A percentile compares a stretch with the other conserved stretches of the same genome.
These are phyloP conservation scores for Mastomys coucha DNA, from an alignment of 2,113 vertebrate genomes.

Conservation along the genomic window DNA sequence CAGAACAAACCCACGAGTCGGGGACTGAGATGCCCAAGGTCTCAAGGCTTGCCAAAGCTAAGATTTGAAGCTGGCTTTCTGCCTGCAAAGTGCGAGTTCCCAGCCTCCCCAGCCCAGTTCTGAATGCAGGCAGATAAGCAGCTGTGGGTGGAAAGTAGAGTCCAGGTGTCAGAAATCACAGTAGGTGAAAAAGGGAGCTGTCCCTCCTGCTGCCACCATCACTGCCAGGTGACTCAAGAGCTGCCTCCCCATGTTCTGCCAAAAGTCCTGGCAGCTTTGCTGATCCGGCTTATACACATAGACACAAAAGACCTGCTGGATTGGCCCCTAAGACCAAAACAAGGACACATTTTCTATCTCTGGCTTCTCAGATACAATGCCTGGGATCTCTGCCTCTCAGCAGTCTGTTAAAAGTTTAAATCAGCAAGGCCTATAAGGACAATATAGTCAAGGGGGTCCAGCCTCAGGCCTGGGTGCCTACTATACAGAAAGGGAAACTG, in stretches of 20 bases:
- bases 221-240: neutral
- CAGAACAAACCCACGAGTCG: neutral
- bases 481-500: neutral
- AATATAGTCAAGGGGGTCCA: neutral
- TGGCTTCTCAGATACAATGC: neutral
- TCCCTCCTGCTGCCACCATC: neutral
- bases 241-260: neutral
- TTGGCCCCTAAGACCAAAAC: neutral
- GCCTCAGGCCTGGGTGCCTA: fast-evolving
- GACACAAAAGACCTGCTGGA: neutral
- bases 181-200: neutral
- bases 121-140: neutral
- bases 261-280: neutral
- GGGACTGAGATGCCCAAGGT: neutral
- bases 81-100: neutral
- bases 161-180: neutral
- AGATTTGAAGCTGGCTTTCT: neutral
- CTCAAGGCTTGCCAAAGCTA: neutral
- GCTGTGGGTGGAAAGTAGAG: neutral
- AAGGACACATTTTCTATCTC: neutral
- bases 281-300: neutral
- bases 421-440: neutral
- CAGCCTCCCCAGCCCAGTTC: neutral
- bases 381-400: neutral
- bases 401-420: neutral